Conservation (phyloP, 1,140 invertebrate genomes). For the Sminthurides bifidus region DNA sequence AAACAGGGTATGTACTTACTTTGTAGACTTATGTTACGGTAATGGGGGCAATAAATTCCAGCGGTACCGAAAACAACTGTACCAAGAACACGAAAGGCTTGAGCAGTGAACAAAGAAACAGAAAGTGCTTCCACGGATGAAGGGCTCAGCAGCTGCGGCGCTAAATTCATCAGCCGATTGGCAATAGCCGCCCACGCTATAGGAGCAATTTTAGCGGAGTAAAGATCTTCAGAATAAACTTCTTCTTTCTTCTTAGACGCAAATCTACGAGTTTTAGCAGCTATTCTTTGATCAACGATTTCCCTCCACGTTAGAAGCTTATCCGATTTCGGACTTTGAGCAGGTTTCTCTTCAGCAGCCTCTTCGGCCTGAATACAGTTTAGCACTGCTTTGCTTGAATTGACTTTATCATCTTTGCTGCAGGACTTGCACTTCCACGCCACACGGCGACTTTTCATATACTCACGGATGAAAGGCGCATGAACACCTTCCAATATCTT, state of each 20-base stretch:
- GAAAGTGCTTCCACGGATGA: background rate
- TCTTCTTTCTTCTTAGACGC: constrained; percentile 1
- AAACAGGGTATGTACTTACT: no score
- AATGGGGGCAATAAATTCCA: constrained; percentile 12
- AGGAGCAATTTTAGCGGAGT: constrained; percentile 19
- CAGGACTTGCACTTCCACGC: background rate
- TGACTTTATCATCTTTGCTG: background rate
- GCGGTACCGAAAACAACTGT: constrained; percentile 13
- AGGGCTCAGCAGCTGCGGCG: background rate
- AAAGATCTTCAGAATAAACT: constrained; percentile 11
- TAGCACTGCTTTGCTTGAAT: background rate
- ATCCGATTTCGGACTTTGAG: background rate
- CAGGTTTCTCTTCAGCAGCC: background rate
- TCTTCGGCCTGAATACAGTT: background rate
- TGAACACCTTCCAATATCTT: background rate
- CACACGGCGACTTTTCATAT: background rate
- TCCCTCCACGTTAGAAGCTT: constrained; percentile 18
- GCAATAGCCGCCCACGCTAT: constrained; percentile 22
- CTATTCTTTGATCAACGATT: constrained; percentile 23
- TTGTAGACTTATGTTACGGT: constrained; percentile 17
- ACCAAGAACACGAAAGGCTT: constrained; percentile 17
- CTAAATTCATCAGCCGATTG: constrained; percentile 11
- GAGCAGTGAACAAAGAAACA: background rate
- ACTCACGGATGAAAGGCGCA: constrained; percentile 3
- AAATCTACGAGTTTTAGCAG: constrained; percentile 20